Base-by-base conservation (phyloP, 2,797 vertebrate genomes). In the Steatocranus sp. region DNA sequence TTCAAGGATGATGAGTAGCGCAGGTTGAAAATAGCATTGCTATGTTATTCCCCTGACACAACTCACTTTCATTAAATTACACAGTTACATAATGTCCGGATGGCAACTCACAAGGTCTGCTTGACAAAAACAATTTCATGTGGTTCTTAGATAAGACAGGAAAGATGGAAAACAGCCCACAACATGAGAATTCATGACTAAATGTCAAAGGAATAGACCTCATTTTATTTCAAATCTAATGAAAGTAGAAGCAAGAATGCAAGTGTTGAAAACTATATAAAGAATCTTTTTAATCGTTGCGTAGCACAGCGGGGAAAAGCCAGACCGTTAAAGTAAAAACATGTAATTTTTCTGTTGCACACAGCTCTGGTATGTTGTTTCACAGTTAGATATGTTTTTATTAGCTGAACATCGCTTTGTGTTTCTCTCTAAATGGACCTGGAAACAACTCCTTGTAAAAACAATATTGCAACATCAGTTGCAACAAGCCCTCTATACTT, bases 391-490 rank as follows among this genome's bases (percentile, higher is more conserved):
- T 76, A 11, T 51, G 12, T 74, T 86, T 87, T 70, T 63, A 49
- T 81, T 75, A 41, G 23, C 14, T 66, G 80, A 76, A 80, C 54
- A 78, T 86, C 32, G 12, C 49, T 84, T 76, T 25, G 49, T 34
- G 51, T 36, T 83, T 17, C 38, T 89, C 50, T 70, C 36, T 46
- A 46, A 82, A 75, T 51, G 23, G 66, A 78, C 43, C 34, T 82
- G 84, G 54, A 89, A 80, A 87, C 82, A 91, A 83, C 83, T 78
- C 66, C 74, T 63, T 87, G 12, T 76, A 79, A 87, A 91, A 90
- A 89, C 78, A 83, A 86, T 88, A 83, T 93, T 89, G 91, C 92
- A 75, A 92, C 91, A 93, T 89, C 80, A 77, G 76, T 85, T 87
- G 88, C 79, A 86, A 78, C 80, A 79, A 82, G 84, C 61, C 78